phyloP scores from a whole-genome alignment of 2,888 invertebrate genomes.

The Orthosia cruda region DNA sequence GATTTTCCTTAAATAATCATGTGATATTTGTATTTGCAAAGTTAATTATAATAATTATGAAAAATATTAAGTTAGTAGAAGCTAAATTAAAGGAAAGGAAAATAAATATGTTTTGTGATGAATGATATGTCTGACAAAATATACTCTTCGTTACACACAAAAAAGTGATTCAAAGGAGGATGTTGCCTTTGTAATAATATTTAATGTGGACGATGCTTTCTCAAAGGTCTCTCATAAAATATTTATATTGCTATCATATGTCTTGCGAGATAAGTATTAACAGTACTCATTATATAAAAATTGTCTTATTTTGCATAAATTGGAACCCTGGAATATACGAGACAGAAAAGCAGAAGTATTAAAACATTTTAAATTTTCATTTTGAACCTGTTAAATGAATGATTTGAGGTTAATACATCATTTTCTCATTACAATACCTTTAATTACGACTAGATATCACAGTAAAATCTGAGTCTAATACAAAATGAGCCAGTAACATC shows the following conservation, averaged over 20 bases:
- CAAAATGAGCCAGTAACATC: not conserved
- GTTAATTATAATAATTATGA: not conserved
- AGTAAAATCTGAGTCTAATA: not conserved
- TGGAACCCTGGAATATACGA: not conserved
- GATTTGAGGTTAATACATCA: not conserved
- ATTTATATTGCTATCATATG: slow-evolving; percentile 38
- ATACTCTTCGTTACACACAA: slow-evolving; percentile 12
- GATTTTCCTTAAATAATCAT: not conserved
- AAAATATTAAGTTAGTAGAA: not conserved
- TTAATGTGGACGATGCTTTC: slow-evolving; percentile 21
- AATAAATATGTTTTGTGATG: slow-evolving; percentile 1
- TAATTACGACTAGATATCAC: too few species aligned
- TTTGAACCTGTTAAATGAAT: not conserved
- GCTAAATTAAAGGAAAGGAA: slow-evolving; percentile 8
- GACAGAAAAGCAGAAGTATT: not conserved
- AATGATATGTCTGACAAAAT: slow-evolving; percentile 8
- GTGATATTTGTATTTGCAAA: not conserved
- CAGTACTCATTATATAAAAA: slow-evolving; percentile 6
- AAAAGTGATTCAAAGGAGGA: slow-evolving; percentile 29
- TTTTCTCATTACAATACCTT: not conserved
- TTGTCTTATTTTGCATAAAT: not conserved
- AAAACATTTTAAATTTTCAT: not conserved
- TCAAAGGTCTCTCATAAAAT: slow-evolving; percentile 43
- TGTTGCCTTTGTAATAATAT: slow-evolving; percentile 41
- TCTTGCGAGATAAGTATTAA: slow-evolving; percentile 4